A percentile compares a stretch with the other conserved stretches of the same genome.
These are phyloP conservation scores for Fopius arisanus DNA, from an alignment of 1,140 invertebrate species.

Conservation along the genomic window DNA sequence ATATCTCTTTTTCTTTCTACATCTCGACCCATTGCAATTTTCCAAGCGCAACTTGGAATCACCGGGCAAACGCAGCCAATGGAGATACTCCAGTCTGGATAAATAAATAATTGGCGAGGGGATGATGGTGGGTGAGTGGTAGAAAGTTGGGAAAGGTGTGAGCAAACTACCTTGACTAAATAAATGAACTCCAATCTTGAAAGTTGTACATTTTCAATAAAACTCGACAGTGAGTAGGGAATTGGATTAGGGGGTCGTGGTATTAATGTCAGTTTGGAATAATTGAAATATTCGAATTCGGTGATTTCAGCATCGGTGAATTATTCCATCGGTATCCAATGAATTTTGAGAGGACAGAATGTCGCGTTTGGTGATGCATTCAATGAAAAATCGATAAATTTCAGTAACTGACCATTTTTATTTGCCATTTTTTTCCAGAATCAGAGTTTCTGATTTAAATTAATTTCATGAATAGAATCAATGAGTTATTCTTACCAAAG, in stretches of 20 bases:
- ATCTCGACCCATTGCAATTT: background rate
- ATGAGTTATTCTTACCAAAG: too few species aligned
- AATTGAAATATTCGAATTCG: background rate
- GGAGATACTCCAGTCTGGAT: background rate
- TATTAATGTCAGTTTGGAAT: background rate
- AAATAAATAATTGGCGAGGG: background rate
- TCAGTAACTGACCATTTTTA: too few species aligned
- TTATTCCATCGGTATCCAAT: background rate
- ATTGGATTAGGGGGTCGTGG: background rate
- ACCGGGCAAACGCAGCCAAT: background rate
- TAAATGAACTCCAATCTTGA: background rate
- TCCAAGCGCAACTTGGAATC: background rate
- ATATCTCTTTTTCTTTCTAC: background rate
- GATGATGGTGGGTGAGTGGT: background rate
- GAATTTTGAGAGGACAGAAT: too few species aligned
- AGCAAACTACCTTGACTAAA: background rate
- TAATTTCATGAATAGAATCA: too few species aligned
- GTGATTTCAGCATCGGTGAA: background rate
- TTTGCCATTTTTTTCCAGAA: too few species aligned
- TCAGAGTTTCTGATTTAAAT: too few species aligned
- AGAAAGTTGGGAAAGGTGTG: background rate
- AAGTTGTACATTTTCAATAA: background rate
- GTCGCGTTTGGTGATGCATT: too few species aligned
- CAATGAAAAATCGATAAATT: too few species aligned
- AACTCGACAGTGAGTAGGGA: background rate